These are phyloP conservation scores for Branchinecta lynchi DNA, from an alignment of 1,140 invertebrate genomes.

Conservation along the genomic window DNA sequence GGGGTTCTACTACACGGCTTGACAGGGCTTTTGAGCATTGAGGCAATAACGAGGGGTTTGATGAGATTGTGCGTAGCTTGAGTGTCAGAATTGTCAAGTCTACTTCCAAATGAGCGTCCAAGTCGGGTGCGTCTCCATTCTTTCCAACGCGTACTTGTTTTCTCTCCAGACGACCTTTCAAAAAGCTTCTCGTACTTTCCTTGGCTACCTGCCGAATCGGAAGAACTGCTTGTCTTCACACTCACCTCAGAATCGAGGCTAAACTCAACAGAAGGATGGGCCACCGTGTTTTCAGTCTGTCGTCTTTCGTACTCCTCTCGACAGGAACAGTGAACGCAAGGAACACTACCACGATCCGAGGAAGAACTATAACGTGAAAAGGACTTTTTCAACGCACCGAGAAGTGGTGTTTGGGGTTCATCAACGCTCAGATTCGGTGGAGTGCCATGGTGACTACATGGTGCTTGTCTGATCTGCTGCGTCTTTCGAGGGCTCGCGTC, in stretches of 20 bases:
- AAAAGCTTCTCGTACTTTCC: neutral
- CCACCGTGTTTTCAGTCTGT: slow-evolving; percentile 14
- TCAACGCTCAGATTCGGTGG: neutral
- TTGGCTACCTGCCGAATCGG: neutral
- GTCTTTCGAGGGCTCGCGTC: slow-evolving; percentile 10
- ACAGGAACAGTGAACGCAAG: slow-evolving; percentile 28
- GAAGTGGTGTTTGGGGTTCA: slow-evolving; percentile 7
- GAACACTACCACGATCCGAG: slow-evolving; percentile 19
- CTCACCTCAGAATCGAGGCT: slow-evolving; percentile 2
- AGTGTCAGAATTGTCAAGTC: neutral
- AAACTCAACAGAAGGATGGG: neutral
- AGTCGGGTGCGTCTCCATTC: neutral
- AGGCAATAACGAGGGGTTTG: neutral
- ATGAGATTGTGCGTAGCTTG: neutral
- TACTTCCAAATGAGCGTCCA: slow-evolving; percentile 2
- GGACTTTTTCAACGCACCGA: slow-evolving; percentile 18
- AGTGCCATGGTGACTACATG: neutral
- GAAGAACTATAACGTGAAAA: slow-evolving; percentile 20
- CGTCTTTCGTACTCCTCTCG: slow-evolving; percentile 33
- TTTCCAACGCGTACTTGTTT: neutral
- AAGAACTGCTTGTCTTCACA: neutral
- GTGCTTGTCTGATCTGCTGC: slow-evolving; percentile 8
- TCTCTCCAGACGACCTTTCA: neutral
- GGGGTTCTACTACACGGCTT: neutral
- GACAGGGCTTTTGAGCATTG: neutral